Evolutionary conservation across 2,888 invertebrate species (phyloP), one percentile per base, ranked within the genome.

Genomic region (Dichetophora obliterata): DNA sequence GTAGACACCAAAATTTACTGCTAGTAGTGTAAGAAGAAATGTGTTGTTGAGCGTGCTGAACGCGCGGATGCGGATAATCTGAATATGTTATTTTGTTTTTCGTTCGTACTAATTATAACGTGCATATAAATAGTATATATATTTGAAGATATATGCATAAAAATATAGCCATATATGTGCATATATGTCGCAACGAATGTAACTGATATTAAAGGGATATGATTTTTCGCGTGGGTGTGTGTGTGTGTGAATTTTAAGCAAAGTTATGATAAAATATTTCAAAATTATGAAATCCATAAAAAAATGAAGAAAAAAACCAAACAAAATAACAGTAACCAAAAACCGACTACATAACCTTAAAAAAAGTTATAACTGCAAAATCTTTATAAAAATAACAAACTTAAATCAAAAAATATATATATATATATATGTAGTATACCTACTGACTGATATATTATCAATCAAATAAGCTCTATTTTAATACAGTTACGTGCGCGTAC

Each of bases 41-140:
- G 34, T 59, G 57, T 14, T 57, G 37, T 57, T 70, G 54, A 34
- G 48, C 68, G 68, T 50, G 66, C 24, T n/a, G 24, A 68, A 50
- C 50, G 68, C 50, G 68, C 68, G 68, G 50, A 68, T 50, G 50
- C 50, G 68, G 68, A 68, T 66, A 66, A 66, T 48, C 66, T 66
- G 4, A 43, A 66, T 43, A 50, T 19, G 68, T 68, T 50, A 68
- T 50, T 37, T 50, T 48, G 50, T 24, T 27, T 24, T 68, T n/a
- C 50, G 24, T 14, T 22, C n/a, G 31, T 27, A 27, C 24, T 68
- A 68, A 68, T 68, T 68, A 68, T 66, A 68, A 68, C n/a, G n/a
- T 50, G 27, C 31, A 63, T 63, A 63, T 34, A n/a, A 27, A 43
- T 43, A 14, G 6, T 11, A 43, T 43, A 43, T 43, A 43, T 43